Evolutionary conservation across 2,113 vertebrate genomes (phyloP), one percentile per base, ranked within the genome.

Genomic region (Actenoides hombroni): DNA sequence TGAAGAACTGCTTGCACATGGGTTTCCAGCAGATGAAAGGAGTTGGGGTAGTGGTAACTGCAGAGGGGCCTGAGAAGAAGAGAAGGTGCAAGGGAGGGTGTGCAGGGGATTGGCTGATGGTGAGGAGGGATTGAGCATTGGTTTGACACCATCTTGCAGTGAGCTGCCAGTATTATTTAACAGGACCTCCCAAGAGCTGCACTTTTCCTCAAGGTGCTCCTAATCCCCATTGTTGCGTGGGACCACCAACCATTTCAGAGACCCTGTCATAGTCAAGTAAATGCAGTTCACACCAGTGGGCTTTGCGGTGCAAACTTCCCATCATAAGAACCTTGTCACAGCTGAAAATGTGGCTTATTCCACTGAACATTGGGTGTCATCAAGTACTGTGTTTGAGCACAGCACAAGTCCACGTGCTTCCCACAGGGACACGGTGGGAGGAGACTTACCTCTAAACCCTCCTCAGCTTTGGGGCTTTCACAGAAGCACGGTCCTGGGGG

Each of bases 381-480:
- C 31, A 57, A 71, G 40, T 54, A 51, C 54, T 80, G 16, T 6
- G 3, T 82, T 20, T 67, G 20, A 79, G 20, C 1, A 13, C 31
- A 71, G 39, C 4, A 2, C 1, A 4, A 16, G 78, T 95, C 24
- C 24, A 8, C 68, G 35, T 77, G 42, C 54, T 83, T 83, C 70
- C 42, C 57, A 71, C 46, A 85, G 42, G 29, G 24, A 80, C 3
- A 4, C 0, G 1, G 49, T 83, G 65, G 71, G 56, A 91, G 65
- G 39, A 89, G 37, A 97, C 97, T 97, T 96, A 97, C 97, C 97
- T 42, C 54, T 80, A 78, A 26, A 86, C n/a, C 25, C 40, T 87
- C 75, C 74, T 96, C 39, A 9, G 46, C 83, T 85, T 91, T 15
- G 2, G 69, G 79, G 65, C 51, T 95, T 92, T 88, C 94, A 83